Base-by-base conservation (phyloP, 2,888 invertebrate genomes). In the Ashinkailepas kermadecensis region DNA sequence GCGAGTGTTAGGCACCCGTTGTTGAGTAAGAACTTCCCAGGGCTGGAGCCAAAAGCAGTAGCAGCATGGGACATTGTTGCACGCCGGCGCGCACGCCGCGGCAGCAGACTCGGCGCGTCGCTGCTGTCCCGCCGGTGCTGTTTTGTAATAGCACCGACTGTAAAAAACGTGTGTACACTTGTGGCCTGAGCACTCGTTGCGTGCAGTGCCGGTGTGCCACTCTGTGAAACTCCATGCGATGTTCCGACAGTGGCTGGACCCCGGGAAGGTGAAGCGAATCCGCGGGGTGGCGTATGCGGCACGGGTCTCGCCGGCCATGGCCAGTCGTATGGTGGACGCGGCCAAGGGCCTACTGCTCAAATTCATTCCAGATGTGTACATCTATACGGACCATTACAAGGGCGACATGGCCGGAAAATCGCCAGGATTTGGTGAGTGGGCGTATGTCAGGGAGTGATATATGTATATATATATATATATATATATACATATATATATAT, bases 351-450 rank as follows among this genome's bases (percentile, higher is more conserved):
- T 95, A 12, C 91, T 99, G 88, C 89, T 97, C 8, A 93, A 96
- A 83, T 97, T 95, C 87, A 88, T 99, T 21, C 95, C 97, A 0
- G 99, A 99, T 87, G 93, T 99, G 82, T 99, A 95, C 87, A 95
- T 99, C 84, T 93, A 95, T 86, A 95, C 95, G 0, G 99, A 99
- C 88, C 96, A 96, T 87, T 92, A 93, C 85, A 93, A 93, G 86
- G 97, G 97, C 0, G 91, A 92, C 82, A 91, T 93, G 84, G 93
- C 96, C 10, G 98, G 99, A 83, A 95, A 94, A 87, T 94, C 94
- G 84, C 94, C 95, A n/a, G 88, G 90, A 88, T 85, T 84, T 83
- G 85, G 85, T 23, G 81, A 85, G 6, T 67, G 39, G 21, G 6
- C 74, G 3, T n/a, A 23, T 56, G 79, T 78, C 57, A 23, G n/a